phyloP scores from a whole-genome alignment of 2,888 invertebrate species.

The Craniophora ligustri region DNA sequence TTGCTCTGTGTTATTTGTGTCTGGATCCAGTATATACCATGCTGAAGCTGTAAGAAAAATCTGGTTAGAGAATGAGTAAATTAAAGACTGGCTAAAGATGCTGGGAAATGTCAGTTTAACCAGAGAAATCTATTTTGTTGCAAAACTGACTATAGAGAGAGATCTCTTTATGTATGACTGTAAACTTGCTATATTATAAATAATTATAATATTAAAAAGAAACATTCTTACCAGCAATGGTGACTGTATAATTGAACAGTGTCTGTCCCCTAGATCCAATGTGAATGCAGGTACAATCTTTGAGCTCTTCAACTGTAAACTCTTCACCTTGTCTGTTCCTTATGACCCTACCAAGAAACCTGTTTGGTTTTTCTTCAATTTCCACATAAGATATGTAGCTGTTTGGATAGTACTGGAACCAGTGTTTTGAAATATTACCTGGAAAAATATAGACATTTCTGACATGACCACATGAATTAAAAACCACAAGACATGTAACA shows the following conservation, averaged over 20 bases:
- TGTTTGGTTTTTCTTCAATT: slow-evolving; percentile 64
- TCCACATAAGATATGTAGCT: slow-evolving; percentile 74
- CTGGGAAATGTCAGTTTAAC: no score
- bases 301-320: slow-evolving; percentile 68
- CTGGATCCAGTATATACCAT: slow-evolving; percentile 89
- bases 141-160: no score
- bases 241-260: slow-evolving; percentile 90
- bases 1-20: slow-evolving; percentile 73
- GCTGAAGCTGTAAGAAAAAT: slow-evolving; percentile 76
- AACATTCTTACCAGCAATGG: slow-evolving; percentile 76
- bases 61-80: not conserved
- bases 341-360: slow-evolving; percentile 73
- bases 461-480: no score
- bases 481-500: no score
- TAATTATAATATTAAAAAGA: not conserved
- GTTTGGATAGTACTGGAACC: slow-evolving; percentile 70
- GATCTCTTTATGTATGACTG: no score
- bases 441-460: slow-evolving; percentile 48
- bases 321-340: slow-evolving; percentile 60
- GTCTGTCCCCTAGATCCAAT: slow-evolving; percentile 91
- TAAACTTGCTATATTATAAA: no score
- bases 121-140: no score
- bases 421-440: slow-evolving; percentile 70
- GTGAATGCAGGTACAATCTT: slow-evolving; percentile 90
- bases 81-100: no score